These are phyloP conservation scores for Chionoecetes opilio DNA, from an alignment of 1,140 invertebrate species.

Conservation along the genomic window DNA sequence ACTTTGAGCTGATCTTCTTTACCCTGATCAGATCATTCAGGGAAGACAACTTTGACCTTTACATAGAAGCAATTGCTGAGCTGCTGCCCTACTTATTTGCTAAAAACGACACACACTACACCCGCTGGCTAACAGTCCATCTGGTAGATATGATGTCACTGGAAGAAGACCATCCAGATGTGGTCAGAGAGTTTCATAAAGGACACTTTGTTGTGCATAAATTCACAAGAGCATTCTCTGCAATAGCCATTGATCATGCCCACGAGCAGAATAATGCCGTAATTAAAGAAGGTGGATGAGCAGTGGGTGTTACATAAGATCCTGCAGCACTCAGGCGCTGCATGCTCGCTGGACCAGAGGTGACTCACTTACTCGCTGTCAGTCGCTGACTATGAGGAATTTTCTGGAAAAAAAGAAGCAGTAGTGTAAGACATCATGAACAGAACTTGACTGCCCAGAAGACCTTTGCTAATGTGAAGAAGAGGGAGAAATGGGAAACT, in stretches of 20 bases:
- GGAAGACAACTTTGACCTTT: conserved; percentile 20
- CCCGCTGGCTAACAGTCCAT: conserved; percentile 42
- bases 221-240: conserved; percentile 1
- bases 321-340: conserved; percentile 6
- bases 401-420: neutral
- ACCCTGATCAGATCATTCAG: conserved; percentile 39
- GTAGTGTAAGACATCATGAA: neutral
- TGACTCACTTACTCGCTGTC: neutral
- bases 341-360: conserved; percentile 43
- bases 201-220: conserved; percentile 54
- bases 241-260: conserved; percentile 40
- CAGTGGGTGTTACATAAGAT: conserved; percentile 37
- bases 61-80: neutral
- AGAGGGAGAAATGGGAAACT: neutral
- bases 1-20: neutral
- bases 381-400: too few relatives aligned
- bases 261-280: conserved; percentile 43
- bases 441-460: neutral
- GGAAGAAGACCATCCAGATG: neutral
- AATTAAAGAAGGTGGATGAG: conserved; percentile 34
- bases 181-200: conserved; percentile 36
- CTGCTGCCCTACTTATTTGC: conserved; percentile 53
- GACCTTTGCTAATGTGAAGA: neutral
- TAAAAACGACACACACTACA: conserved; percentile 34
- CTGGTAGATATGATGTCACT: conserved; percentile 46